A percentile compares a stretch with the other conserved stretches of the same genome.
Conservation (phyloP, 2,113 vertebrate genomes). For the Tylochromis polylepis region DNA sequence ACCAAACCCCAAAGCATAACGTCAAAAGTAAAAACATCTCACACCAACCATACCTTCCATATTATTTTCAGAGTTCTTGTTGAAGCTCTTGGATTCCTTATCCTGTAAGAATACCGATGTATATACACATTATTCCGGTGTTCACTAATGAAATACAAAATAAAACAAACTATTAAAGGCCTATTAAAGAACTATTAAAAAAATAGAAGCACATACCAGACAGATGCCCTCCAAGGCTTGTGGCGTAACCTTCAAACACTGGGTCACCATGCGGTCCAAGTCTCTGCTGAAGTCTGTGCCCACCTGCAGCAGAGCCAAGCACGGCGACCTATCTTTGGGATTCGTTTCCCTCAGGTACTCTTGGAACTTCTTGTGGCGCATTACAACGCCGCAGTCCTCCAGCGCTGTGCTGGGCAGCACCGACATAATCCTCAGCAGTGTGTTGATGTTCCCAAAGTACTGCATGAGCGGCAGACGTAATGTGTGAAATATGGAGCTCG, state of each 20-base stretch:
- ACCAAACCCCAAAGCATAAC: too few species aligned
- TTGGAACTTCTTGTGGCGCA: conserved; percentile 82
- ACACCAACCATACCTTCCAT: conserved; percentile 60
- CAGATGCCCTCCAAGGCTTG: conserved; percentile 77
- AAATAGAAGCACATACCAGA: conserved; percentile 59
- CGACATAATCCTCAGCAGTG: conserved; percentile 85
- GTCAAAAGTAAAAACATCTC: not conserved
- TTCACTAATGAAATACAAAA: not conserved
- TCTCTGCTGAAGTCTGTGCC: conserved; percentile 74
- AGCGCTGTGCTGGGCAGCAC: conserved; percentile 88
- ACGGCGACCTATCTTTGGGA: conserved; percentile 78
- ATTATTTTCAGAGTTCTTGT: conserved; percentile 60
- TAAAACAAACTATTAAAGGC: not conserved
- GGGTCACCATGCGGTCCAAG: conserved; percentile 75
- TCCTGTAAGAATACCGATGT: conserved; percentile 54
- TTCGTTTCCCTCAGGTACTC: conserved; percentile 83
- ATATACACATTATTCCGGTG: not conserved
- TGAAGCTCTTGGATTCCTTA: conserved; percentile 73
- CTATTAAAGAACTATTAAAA: too few species aligned
- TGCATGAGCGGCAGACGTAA: conserved; percentile 89
- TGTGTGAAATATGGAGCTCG: conserved; percentile 87
- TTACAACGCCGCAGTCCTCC: conserved; percentile 82
- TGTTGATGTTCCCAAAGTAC: conserved; percentile 92
- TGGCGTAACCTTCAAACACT: conserved; percentile 76
- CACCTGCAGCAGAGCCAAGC: conserved; percentile 83